Conservation (phyloP, 37 sponge, comb jelly and placozoan genomes). For the Mnemiopsis leidyi region DNA sequence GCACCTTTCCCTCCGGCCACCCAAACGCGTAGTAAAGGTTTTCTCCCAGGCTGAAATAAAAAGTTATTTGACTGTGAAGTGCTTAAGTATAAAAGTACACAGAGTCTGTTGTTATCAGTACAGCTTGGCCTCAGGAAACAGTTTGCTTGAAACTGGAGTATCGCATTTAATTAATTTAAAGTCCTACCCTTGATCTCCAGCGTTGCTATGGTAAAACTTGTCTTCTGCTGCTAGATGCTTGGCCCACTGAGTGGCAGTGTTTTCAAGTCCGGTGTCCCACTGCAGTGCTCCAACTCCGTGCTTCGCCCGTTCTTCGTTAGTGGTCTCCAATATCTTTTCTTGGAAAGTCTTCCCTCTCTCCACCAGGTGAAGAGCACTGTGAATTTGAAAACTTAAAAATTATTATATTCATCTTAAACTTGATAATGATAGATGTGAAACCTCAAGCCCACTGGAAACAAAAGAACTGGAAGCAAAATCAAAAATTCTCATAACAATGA, state of each 20-base stretch:
- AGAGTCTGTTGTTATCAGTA: too few relatives aligned
- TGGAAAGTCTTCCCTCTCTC: conserved; percentile 57
- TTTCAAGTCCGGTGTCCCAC: conserved; percentile 70
- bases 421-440: too few relatives aligned
- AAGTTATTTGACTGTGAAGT: too few relatives aligned
- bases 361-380: too few relatives aligned
- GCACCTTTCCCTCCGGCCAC: not conserved
- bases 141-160: not conserved
- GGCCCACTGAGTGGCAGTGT: conserved; percentile 80
- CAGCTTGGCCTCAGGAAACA: too few relatives aligned
- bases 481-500: too few relatives aligned
- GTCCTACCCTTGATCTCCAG: conserved; percentile 71
- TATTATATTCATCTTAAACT: too few relatives aligned
- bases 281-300: conserved; percentile 73
- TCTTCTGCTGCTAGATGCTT: conserved; percentile 69
- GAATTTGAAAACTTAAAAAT: too few relatives aligned
- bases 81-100: too few relatives aligned
- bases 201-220: conserved; percentile 69
- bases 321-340: conserved; percentile 68
- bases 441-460: too few relatives aligned
- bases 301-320: conserved; percentile 73
- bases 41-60: conserved; percentile 75
- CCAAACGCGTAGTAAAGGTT: conserved; percentile 70
- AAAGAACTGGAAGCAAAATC: too few relatives aligned
- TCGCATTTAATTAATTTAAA: not conserved